Conservation (phyloP, 2,797 vertebrate species). For the Diglossa cyanea region DNA sequence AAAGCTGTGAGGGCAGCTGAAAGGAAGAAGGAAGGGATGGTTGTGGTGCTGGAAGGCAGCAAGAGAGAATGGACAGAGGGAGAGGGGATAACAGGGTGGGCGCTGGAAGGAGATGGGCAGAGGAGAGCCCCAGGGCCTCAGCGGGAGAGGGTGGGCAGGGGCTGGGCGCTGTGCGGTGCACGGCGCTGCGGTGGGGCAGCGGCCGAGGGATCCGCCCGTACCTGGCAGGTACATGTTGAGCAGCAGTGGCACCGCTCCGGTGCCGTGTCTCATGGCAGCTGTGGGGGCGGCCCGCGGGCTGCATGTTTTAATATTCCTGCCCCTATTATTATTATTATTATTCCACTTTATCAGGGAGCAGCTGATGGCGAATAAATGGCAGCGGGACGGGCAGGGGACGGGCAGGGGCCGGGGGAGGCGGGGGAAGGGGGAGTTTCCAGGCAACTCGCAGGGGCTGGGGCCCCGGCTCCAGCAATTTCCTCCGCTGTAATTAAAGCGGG, state of each 20-base stretch:
- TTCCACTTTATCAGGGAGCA: conserved; percentile 59
- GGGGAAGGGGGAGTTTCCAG: conserved; percentile 81
- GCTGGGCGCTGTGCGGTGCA: not conserved
- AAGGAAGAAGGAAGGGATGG: not conserved
- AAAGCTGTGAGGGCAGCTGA: not conserved
- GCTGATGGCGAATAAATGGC: conserved; percentile 57
- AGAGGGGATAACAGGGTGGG: not conserved
- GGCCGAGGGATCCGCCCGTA: conserved; percentile 68
- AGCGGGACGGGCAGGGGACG: conserved; percentile 64
- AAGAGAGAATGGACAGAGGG: not conserved
- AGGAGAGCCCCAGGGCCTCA: not conserved
- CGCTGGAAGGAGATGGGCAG: not conserved
- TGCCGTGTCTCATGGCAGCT: conserved; percentile 93
- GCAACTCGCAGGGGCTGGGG: conserved; percentile 77
- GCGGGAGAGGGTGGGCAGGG: not conserved
- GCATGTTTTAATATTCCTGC: conserved; percentile 65
- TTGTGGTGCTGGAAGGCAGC: not conserved
- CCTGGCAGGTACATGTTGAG: conserved; percentile 99
- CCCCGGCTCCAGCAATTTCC: conserved; percentile 90
- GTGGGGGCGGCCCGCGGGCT: conserved; percentile 65
- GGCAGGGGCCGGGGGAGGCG: conserved; percentile 37
- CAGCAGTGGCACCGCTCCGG: conserved; percentile 93
- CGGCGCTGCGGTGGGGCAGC: not conserved
- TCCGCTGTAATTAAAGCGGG: conserved; percentile 98
- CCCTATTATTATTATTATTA: conserved; percentile 65